Base-by-base conservation (phyloP, 2,797 vertebrate species). In the Falco novaeseelandiae region DNA sequence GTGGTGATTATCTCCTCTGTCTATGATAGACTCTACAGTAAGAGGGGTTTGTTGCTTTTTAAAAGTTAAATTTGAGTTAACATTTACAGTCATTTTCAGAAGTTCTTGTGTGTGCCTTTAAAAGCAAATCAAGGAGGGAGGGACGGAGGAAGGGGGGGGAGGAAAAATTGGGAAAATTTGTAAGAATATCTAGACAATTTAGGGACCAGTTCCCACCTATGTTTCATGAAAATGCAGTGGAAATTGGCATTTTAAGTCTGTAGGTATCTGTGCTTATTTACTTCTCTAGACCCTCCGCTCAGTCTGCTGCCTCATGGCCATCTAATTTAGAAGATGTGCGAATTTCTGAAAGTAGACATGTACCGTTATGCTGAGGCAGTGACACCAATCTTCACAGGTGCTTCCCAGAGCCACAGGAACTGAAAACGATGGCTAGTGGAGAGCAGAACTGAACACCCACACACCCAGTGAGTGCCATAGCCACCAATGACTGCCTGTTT, bases 61-160 rank as follows among this genome's bases (percentile, higher is more conserved):
- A 73, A 93, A 70, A 94, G 79, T 85, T 69, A 93, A 92, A 83
- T 76, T 72, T 95, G 76, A 89, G 44, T 83, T 96, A 93, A 38
- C 55, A 91, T 76, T 87, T 83, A 30, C 36, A 82, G 51, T 85
- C 3, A 38, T 69, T 72, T 87, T 71, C 46, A 34, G 40, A 83
- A 77, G 15, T 52, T 27, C 40, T 76, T 48, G 6, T 63, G 17
- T 79, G 34, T 83, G 15, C 16, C 23, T 88, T 80, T 58, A 79
- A 76, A 36, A 91, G 34, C 2, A 62, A 78, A 74, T 36, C 4
- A 54, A 27, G 13, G 14, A 40, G 6, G 29, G 29, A 44, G 6
- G 27, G 19, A 44, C 2, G 25, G 4, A 2, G 26, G 13, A 17
- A 10, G n/a, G 59, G 9, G 8, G 12, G 18, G 27, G 16, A 14